Evolutionary conservation across 2,797 vertebrate genomes (phyloP), one percentile per base, ranked within the genome.

Genomic region (Gallinago nigripennis): DNA sequence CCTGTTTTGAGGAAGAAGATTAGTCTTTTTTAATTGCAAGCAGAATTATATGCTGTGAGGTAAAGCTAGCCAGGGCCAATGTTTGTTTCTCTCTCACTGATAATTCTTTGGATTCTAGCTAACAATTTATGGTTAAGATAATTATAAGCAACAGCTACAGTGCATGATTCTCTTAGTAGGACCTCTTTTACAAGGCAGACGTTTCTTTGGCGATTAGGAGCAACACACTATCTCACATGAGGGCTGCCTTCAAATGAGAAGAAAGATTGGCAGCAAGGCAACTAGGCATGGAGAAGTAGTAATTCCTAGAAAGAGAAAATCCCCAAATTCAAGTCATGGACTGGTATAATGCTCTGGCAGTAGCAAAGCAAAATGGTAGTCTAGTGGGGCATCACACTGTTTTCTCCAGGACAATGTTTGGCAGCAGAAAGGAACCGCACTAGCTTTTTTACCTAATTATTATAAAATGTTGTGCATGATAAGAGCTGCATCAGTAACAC

Each of bases 331-430:
- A 65, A 41, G 19, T 87, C 56, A 37, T 65, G 27, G 31, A 33
- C 23, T 66, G 45, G 16, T 65, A 28, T 28, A 46, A 48, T 48
- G 8, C 73, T 72, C 58, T 72, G 50, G 9, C 19, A 82, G 27
- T 12, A 61, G 63, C 63, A 71, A 79, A 87, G 13, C 12, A 64
- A 73, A 87, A n/a, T 16, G 15, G 6, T 37, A 12, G 35, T 68
- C n/a, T 60, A 39, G 43, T 33, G 24, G 27, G 11, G 1, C 25
- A 61, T 64, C 3, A 0, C 46, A 17, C 7, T 23, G 7, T 56
- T 64, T 82, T 82, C 41, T 85, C 35, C 39, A 63, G 66, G n/a
- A 39, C 2, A 2, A 16, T 11, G 9, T 53, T 64, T 82, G 58
- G 24, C 66, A 76, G 54, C 19, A 84, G 50, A 76, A 84, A 18